Percentiles rank a stretch among this genome's conserved stretches.
Evolutionary conservation across 92 coral and sea anemone genomes (phyloP).

Genomic region (Zoanthus sansibaricus): DNA sequence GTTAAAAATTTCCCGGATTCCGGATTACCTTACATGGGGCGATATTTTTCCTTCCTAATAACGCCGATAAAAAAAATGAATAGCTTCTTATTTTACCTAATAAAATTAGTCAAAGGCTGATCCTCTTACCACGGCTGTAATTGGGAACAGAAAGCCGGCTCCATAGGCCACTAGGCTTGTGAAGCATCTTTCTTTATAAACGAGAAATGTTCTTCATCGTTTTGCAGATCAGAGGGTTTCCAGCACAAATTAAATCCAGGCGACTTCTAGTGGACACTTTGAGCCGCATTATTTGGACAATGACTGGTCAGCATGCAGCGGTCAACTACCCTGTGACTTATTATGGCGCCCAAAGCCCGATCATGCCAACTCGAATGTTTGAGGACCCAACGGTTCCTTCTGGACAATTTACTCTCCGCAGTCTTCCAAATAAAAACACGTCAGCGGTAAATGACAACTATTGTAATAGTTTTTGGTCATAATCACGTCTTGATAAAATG

Average conservation of each 20-base stretch:
- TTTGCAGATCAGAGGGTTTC: constrained; percentile 78
- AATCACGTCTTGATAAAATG: not conserved
- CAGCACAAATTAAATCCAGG: constrained; percentile 53
- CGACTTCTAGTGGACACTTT: constrained; percentile 67
- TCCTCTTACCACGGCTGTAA: no score
- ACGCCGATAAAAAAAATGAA: no score
- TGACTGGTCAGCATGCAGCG: constrained; percentile 78
- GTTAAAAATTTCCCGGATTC: no score
- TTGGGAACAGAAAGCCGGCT: no score
- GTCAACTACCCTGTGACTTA: constrained; percentile 80
- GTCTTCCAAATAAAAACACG: constrained; percentile 68
- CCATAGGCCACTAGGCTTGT: not conserved
- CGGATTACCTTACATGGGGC: no score
- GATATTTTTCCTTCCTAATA: no score
- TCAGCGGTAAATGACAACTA: constrained; percentile 69
- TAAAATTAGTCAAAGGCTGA: no score
- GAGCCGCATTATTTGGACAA: constrained; percentile 75
- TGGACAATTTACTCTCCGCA: constrained; percentile 70
- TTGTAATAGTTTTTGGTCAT: not conserved
- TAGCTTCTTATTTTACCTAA: no score
- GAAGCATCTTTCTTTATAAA: not conserved
- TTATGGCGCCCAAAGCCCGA: constrained; percentile 80
- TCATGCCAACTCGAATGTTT: constrained; percentile 87
- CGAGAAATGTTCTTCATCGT: not conserved
- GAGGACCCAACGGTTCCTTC: constrained; percentile 67